Evolutionary conservation across 2,888 invertebrate species (phyloP).

Genomic region (Apamea crenata): DNA sequence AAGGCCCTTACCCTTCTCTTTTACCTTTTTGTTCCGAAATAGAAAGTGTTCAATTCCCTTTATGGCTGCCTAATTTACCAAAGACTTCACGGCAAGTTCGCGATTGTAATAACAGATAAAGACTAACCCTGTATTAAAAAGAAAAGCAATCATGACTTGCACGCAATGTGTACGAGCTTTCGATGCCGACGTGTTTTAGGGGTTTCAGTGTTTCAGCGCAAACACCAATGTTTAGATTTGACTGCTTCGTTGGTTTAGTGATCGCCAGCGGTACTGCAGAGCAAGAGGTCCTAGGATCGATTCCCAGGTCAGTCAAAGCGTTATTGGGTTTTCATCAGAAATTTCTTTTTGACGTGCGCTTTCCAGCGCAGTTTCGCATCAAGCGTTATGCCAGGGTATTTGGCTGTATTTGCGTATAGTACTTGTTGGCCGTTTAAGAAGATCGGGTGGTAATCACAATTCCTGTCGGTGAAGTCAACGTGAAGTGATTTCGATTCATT

Average conservation of each 20-base stretch:
- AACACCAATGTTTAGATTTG: not conserved
- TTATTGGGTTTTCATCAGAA: not conserved
- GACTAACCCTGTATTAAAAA: conserved; percentile 45
- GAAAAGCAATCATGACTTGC: conserved; percentile 62
- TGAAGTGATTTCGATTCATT: no score
- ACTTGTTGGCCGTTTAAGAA: no score
- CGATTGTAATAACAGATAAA: conserved; percentile 60
- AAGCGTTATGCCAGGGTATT: no score
- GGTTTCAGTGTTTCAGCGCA: conserved; percentile 1
- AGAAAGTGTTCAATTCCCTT: conserved; percentile 48
- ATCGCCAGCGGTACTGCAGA: not conserved
- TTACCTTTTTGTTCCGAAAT: conserved; percentile 26
- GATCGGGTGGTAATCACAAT: no score
- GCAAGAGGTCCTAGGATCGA: not conserved
- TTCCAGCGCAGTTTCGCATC: no score
- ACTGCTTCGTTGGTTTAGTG: not conserved
- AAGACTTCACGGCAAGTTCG: conserved; percentile 37
- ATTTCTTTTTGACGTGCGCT: not conserved
- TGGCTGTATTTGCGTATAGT: no score
- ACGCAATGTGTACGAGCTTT: conserved; percentile 61
- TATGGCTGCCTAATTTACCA: conserved; percentile 52
- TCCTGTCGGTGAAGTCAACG: no score
- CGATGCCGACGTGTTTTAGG: conserved; percentile 29
- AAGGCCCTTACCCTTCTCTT: conserved; percentile 7
- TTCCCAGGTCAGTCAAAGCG: not conserved